phyloP scores from a whole-genome alignment of 2,888 invertebrate genomes.

The Rhaphigaster nebulosa region DNA sequence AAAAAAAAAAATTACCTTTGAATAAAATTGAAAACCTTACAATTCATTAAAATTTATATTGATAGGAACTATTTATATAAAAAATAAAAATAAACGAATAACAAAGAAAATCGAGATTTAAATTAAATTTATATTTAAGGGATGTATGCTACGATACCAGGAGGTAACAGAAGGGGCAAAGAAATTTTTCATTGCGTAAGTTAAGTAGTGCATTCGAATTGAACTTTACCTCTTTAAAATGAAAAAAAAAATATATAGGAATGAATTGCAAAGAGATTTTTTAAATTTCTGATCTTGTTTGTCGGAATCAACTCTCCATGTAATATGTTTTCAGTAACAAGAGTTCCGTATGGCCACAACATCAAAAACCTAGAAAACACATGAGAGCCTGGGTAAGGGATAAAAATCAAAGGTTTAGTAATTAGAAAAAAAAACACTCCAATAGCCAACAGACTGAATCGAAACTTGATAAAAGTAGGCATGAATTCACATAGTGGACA shows the following conservation, averaged over 20 bases:
- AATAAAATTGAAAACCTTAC: too few species aligned
- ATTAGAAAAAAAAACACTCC: constrained; percentile 10
- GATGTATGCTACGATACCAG: too few species aligned
- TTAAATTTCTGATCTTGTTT: background rate
- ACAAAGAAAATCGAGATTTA: too few species aligned
- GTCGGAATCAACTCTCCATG: background rate
- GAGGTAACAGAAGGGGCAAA: too few species aligned
- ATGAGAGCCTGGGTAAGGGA: background rate
- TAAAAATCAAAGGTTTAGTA: constrained; percentile 22
- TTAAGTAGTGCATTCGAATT: too few species aligned
- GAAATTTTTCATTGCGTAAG: too few species aligned
- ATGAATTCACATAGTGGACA: background rate
- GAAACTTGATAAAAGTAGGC: background rate
- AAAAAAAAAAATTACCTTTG: too few species aligned
- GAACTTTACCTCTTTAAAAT: too few species aligned
- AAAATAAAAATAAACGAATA: too few species aligned
- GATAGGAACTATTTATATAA: too few species aligned
- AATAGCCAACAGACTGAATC: constrained; percentile 10
- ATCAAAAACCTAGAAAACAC: background rate
- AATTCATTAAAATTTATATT: too few species aligned
- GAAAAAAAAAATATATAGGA: background rate
- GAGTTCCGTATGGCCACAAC: background rate
- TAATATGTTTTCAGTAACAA: background rate
- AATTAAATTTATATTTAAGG: too few species aligned
- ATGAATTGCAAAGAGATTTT: background rate